Conservation (phyloP, 2,113 vertebrate species). For the Phocoena sinus region DNA sequence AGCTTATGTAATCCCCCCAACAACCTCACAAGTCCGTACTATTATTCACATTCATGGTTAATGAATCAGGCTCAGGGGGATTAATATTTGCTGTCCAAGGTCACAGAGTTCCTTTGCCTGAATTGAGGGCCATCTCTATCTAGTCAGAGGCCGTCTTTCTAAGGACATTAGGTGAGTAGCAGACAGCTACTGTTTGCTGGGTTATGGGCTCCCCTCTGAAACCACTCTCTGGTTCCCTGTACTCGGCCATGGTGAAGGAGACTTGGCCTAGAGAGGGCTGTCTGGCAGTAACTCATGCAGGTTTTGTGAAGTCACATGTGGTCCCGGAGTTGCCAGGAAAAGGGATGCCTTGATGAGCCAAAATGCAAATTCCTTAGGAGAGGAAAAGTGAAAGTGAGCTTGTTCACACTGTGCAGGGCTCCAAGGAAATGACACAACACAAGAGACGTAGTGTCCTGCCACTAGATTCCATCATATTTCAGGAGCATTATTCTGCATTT, state of each 20-base stretch:
- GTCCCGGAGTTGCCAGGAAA: conserved; percentile 67
- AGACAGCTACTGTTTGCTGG: background rate
- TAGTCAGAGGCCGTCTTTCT: background rate
- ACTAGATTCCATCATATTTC: background rate
- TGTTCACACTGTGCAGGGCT: conserved; percentile 69
- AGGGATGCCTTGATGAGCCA: conserved; percentile 70
- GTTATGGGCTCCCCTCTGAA: background rate
- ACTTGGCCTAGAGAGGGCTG: conserved; percentile 35
- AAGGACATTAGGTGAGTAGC: background rate
- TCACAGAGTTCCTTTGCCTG: background rate
- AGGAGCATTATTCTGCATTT: conserved; percentile 34
- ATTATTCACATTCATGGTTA: background rate
- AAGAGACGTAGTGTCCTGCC: conserved; percentile 48
- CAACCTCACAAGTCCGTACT: background rate
- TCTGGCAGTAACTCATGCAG: conserved; percentile 60
- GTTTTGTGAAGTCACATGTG: conserved; percentile 77
- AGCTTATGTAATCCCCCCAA: background rate
- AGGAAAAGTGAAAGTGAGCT: conserved; percentile 75
- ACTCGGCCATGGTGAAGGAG: background rate
- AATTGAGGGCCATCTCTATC: background rate
- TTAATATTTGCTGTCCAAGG: background rate
- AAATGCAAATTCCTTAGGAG: conserved; percentile 73
- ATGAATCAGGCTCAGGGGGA: background rate
- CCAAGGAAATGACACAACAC: conserved; percentile 57
- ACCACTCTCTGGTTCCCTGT: background rate